A percentile compares a stretch with the other conserved stretches of the same genome.
Conservation (phyloP, 2,113 vertebrate genomes). For the Corythornis vintsioides region DNA sequence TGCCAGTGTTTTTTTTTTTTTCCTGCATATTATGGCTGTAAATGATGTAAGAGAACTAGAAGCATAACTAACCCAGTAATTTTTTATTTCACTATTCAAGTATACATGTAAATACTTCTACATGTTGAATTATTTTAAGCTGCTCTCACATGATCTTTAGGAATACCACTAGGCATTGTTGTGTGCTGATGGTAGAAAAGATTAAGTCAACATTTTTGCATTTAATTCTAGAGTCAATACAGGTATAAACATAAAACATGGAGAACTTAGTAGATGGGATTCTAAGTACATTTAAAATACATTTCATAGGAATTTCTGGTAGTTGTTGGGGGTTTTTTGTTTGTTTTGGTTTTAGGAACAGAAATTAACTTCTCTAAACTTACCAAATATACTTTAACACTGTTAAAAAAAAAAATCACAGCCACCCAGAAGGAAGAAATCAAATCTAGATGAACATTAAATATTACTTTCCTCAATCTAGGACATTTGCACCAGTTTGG, state of each 20-base stretch:
- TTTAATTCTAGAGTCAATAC: neutral
- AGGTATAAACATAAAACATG: neutral
- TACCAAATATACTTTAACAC: neutral
- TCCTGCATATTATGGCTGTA: neutral
- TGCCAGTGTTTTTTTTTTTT: neutral
- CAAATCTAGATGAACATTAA: neutral
- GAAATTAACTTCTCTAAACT: neutral
- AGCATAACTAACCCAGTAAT: neutral
- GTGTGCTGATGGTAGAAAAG: neutral
- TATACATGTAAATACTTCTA: neutral
- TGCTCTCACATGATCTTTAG: neutral
- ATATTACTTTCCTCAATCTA: constrained; percentile 53
- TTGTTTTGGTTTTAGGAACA: neutral
- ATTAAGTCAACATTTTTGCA: neutral
- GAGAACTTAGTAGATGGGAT: neutral
- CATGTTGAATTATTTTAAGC: neutral
- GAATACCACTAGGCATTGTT: neutral
- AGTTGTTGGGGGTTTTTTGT: neutral
- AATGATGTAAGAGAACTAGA: neutral
- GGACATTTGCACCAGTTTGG: constrained; percentile 96
- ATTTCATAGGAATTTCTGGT: neutral
- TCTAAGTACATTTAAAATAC: neutral
- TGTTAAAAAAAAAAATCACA: neutral
- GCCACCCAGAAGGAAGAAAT: neutral
- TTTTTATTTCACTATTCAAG: neutral